Base-by-base conservation (phyloP, 2,113 vertebrate species). In the Paradoxurus hermaphroditus region DNA sequence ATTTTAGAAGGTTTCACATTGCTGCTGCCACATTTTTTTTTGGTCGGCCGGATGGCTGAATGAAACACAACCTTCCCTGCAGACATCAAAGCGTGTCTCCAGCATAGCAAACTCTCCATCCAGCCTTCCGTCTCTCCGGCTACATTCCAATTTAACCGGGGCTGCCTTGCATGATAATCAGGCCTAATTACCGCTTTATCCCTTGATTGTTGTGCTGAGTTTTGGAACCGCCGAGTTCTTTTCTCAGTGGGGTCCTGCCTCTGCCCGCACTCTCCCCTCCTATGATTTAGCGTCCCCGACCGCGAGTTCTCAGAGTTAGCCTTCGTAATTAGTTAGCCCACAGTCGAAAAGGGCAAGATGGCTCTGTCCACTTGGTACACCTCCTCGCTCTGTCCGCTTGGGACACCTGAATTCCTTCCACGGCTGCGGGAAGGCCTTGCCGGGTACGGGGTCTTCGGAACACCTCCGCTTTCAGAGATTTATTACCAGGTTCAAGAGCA, bases 111-210 rank as follows among this genome's bases (percentile, higher is more conserved):
- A 98, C 98, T 97, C 98, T 97, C 97, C 98, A 82, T 62, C 94
- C 98, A 94, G 98, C 97, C 98, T 98, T 97, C 77, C 95, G 98
- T 98, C 98, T 98, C 98, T 98, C 98, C 97, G 97, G 98, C 92
- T 92, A 96, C 98, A 97, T 99, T 99, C 98, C 98, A 99, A 97
- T 98, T 98, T 97, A 98, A 98, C 98, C 92, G 31, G 97, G 98
- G 96, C 98, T 98, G 99, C 97, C 99, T 99, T 98, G 98, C 98
- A 98, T 98, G 98, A 98, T 98, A 99, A 98, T 98, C 98, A 99
- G 98, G 97, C 98, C 98, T 99, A 99, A 99, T 99, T 98, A 98
- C 97, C 46, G 86, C 98, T 98, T 98, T 98, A 98, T 98, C 98
- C 96, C 98, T 97, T 94, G 98, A 98, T 98, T 98, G 98, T 98